Evolutionary conservation across 2,888 invertebrate genomes (phyloP), one percentile per base, ranked within the genome.

Genomic region (Coremacera marginata): DNA sequence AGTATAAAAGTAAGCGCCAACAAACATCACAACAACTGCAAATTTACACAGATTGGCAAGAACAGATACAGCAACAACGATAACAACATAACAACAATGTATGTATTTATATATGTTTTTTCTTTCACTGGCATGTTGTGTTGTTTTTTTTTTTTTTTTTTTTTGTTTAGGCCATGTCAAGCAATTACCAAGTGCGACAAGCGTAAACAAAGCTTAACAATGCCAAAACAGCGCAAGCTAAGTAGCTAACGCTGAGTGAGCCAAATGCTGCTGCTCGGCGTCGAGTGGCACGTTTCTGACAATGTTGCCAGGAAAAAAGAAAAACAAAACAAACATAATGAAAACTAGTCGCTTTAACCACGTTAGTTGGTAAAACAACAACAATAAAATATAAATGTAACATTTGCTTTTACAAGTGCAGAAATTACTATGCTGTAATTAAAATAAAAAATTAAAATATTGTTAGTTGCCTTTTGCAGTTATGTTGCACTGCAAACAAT

Each of bases 191-290:
- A 67, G 67, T n/a, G 67, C 67, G 67, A 22, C 67, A 67, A 37
- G 67, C 67, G 44, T 67, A 37, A 67, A 44, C 44, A 44, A 67
- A 31, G 70, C 70, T n/a, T 22, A 70, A 31, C 70, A 71, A 71
- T 71, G 70, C 52, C 70, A 71, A 55, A 37, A 44, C 22, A 44
- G 44, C 49, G 7, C 68, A 44, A 68, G 22, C 19, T 37, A 19
- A 70, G 19, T 2, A 27, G n/a, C 27, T 51, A 16, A 16, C 14
- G 52, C 34, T 68, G 49, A 37, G 68, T 25, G 52, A 27, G 51
- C 70, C 25, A 34, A 52, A 22, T 52, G 51, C 25, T 68, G 68
- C 51, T 44, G 49, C 31, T 11, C 19, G 11, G 4, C 31, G n/a
- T 65, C 19, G 7, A 9, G 5, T 14, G 57, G 22, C 60, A 27